These are phyloP conservation scores for Micromys minutus DNA, from an alignment of 2,113 vertebrate genomes.

Conservation along the genomic window DNA sequence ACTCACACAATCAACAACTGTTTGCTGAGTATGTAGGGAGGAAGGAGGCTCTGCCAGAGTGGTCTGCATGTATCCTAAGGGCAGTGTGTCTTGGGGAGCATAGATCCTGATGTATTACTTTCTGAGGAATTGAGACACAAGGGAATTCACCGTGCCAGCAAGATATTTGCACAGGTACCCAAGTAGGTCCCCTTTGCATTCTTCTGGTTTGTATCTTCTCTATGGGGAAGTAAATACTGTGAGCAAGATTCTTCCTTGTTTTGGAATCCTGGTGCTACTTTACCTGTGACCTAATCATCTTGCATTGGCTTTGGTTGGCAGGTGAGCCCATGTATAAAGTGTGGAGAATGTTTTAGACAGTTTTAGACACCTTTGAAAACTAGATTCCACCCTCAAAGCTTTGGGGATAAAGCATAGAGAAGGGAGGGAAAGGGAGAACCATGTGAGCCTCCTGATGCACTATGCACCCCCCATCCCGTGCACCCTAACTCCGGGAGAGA, in stretches of 20 bases:
- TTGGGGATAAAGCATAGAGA: background rate
- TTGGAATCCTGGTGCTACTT: background rate
- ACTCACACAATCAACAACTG: background rate
- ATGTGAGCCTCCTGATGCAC: background rate
- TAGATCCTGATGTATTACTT: constrained; percentile 4
- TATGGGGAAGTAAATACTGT: background rate
- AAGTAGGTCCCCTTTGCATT: background rate
- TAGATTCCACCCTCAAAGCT: background rate
- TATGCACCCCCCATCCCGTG: background rate
- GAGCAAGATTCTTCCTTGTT: background rate
- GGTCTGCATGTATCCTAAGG: background rate
- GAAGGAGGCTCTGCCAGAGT: background rate
- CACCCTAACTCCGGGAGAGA: background rate
- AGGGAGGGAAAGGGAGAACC: background rate
- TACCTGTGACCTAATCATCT: background rate
- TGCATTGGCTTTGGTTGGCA: background rate
- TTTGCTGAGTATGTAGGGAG: background rate
- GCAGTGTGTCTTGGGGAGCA: background rate
- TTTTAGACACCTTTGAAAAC: background rate
- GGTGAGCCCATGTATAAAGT: background rate
- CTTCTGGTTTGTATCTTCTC: constrained; percentile 16
- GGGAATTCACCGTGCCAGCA: background rate
- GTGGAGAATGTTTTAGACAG: background rate
- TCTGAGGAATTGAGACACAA: background rate
- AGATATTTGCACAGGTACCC: constrained; percentile 47